Conservation (phyloP, 1,140 invertebrate genomes). For the Hypothenemus hampei region DNA sequence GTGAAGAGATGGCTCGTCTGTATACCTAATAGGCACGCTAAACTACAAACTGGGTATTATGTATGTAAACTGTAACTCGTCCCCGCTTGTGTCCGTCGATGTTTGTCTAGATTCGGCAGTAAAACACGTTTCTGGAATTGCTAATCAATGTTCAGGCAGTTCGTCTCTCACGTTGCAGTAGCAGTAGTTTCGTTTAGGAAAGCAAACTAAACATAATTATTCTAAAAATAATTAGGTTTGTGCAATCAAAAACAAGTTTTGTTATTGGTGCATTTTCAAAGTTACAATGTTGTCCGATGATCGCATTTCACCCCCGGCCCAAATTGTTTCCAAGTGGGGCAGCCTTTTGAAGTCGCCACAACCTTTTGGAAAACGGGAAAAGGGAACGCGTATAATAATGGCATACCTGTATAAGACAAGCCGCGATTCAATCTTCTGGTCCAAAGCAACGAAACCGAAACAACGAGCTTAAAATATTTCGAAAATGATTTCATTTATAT, state of each 20-base stretch:
- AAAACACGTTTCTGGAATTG: slow-evolving; percentile 12
- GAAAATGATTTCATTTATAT: slow-evolving; percentile 6
- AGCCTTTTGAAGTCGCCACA: not conserved
- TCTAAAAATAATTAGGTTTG: not conserved
- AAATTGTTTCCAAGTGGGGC: not conserved
- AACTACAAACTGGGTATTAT: too few species aligned
- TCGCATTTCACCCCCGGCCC: not conserved
- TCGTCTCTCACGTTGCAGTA: not conserved
- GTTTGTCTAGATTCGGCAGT: slow-evolving; percentile 8
- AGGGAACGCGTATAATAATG: slow-evolving; percentile 1
- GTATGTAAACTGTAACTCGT: slow-evolving; percentile 12
- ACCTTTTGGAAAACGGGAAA: not conserved
- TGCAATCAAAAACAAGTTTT: not conserved
- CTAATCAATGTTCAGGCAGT: slow-evolving; percentile 9
- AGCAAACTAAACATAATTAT: slow-evolving; percentile 6
- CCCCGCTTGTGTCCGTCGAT: not conserved
- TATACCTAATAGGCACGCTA: too few species aligned
- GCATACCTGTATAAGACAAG: slow-evolving; percentile 14
- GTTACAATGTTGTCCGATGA: not conserved
- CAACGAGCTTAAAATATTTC: slow-evolving; percentile 6
- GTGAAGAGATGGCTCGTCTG: too few species aligned
- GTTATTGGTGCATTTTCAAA: not conserved
- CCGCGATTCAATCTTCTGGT: slow-evolving; percentile 2
- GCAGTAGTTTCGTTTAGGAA: not conserved
- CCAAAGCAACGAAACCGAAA: slow-evolving; percentile 9